Evolutionary conservation across 2,797 vertebrate genomes (phyloP).

Genomic region (Ptychobarbus kaznakovi): DNA sequence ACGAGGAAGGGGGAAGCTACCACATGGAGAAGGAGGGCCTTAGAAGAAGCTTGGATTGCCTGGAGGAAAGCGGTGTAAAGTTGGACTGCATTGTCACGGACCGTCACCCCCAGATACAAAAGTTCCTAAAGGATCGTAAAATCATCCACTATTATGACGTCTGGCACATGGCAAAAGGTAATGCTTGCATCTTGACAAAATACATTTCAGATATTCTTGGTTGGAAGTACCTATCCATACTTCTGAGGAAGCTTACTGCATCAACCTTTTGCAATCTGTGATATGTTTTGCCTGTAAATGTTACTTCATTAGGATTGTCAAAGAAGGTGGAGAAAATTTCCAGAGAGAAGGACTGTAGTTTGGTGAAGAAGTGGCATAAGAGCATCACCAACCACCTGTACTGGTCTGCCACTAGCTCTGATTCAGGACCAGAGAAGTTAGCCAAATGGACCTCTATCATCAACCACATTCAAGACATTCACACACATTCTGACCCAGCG

Average conservation of each 20-base stretch:
- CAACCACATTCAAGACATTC: constrained; percentile 5
- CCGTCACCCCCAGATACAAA: too few relatives aligned
- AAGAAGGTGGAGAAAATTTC: not conserved
- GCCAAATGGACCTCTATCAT: not conserved
- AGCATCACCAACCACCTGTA: not conserved
- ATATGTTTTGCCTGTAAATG: not conserved
- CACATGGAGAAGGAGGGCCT: constrained; percentile 1
- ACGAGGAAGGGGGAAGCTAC: not conserved
- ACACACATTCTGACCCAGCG: not conserved
- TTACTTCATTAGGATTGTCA: not conserved
- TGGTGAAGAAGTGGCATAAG: constrained; percentile 1
- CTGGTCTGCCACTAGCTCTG: not conserved
- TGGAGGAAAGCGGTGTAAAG: too few relatives aligned
- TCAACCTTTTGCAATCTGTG: not conserved
- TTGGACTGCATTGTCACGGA: too few relatives aligned
- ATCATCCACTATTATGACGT: too few relatives aligned
- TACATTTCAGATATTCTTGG: too few relatives aligned
- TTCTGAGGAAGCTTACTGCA: not conserved
- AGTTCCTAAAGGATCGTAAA: too few relatives aligned
- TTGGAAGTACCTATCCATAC: too few relatives aligned
- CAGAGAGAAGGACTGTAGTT: not conserved
- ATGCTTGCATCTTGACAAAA: not conserved
- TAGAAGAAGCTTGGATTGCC: not conserved
- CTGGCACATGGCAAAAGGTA: too few relatives aligned
- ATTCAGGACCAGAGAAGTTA: not conserved